Evolutionary conservation across 2,797 vertebrate genomes (phyloP), one percentile per base, ranked within the genome.

Genomic region (Scolopax bukidnonensis): DNA sequence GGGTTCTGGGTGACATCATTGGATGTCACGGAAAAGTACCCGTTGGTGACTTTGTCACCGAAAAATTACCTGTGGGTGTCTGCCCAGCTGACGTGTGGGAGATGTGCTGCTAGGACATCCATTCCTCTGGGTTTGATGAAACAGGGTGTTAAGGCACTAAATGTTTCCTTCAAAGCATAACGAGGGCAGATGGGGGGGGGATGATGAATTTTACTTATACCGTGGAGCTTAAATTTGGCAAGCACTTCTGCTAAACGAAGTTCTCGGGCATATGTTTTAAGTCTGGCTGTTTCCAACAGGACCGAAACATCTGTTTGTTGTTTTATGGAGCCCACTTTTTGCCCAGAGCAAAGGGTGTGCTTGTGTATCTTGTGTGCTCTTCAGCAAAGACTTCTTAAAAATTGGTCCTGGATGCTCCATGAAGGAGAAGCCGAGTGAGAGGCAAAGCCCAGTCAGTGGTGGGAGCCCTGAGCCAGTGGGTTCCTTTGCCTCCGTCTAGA

Each of bases 401-500:
- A 27, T 4, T 16, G 18, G 24, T 75, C 43, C 87, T 84, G 92
- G 56, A 41, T 89, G 47, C n/a, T 48, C 3, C 0, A 11, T 15
- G 43, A 48, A 51, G 82, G 50, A 93, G 61, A 48, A 91, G 91
- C 48, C 6, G 4, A 41, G 57, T 0, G 57, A 91, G 87, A 93
- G 85, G 63, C 69, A 83, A 77, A 81, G 82, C 61, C 94, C 85
- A 84, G 84, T 48, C 65, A 2, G 11, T 20, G 79, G 76, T 91
- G 67, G 59, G 63, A 73, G 38, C 38, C 56, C 87, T 15, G 91
- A 93, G 94, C 96, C 95, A 95, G 7, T 6, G 15, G 50, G 82
- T 93, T 95, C 65, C 87, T 90, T 16, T 21, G 86, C 87, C 64
- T 68, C 57, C 74, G 80, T 89, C 87, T 75, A 59, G 89, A 83